Conservation (phyloP, 2,113 vertebrate genomes). For the Periophthalmodon schlosseri region DNA sequence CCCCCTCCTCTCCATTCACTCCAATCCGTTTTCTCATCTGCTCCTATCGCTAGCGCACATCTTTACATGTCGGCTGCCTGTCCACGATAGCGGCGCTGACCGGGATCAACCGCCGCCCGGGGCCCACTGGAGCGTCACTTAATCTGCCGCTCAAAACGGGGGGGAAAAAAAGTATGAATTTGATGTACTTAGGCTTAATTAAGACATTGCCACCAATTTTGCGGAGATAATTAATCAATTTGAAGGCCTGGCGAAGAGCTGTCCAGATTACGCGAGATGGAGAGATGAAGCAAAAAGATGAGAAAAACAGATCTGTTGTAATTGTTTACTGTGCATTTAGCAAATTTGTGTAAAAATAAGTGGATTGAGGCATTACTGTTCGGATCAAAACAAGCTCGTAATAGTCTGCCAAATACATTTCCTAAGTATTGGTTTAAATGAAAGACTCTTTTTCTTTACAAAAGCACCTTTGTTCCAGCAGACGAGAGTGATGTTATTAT, state of each 20-base stretch:
- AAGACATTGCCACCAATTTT: slow-evolving; percentile 74
- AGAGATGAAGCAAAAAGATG: slow-evolving; percentile 33
- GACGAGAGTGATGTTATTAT: no score
- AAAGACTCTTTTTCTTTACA: no score
- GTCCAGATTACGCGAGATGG: slow-evolving; percentile 52
- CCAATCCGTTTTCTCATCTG: slow-evolving; percentile 45
- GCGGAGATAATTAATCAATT: slow-evolving; percentile 74
- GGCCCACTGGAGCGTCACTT: slow-evolving; percentile 61
- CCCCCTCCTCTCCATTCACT: slow-evolving; percentile 20
- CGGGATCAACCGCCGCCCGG: slow-evolving; percentile 56
- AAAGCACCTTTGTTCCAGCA: no score
- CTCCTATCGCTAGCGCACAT: slow-evolving; percentile 64
- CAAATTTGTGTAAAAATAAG: slow-evolving; percentile 7
- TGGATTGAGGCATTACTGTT: not conserved
- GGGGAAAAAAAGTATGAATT: slow-evolving; percentile 46
- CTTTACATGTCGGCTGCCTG: slow-evolving; percentile 60
- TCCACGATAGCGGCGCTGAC: slow-evolving; percentile 52
- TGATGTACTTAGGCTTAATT: slow-evolving; percentile 75
- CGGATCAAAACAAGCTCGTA: no score
- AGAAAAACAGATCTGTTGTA: slow-evolving; percentile 32
- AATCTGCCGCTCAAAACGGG: slow-evolving; percentile 70
- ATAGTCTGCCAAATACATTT: not conserved
- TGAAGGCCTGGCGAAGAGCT: slow-evolving; percentile 54
- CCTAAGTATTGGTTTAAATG: no score
- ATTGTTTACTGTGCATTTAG: slow-evolving; percentile 8